Conservation (phyloP, 2,113 vertebrate genomes). For the Chauna torquata region DNA sequence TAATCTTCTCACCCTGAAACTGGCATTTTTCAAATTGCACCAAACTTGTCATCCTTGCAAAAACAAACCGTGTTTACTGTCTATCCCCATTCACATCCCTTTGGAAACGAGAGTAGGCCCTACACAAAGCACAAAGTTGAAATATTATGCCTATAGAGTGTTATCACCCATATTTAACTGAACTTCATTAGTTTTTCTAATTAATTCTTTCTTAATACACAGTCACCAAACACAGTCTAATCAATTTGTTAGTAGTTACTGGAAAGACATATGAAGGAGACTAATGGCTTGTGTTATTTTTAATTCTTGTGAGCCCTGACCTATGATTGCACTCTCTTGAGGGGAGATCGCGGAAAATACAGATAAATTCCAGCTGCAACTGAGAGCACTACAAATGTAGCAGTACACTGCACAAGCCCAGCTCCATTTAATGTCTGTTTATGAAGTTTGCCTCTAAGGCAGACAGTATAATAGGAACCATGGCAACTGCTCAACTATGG, state of each 20-base stretch:
- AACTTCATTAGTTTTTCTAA: not conserved
- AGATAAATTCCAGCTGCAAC: not conserved
- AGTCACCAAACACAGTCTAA: not conserved
- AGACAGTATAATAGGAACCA: conserved; percentile 26
- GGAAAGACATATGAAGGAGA: not conserved
- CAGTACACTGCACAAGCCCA: not conserved
- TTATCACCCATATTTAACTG: not conserved
- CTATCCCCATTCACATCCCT: not conserved
- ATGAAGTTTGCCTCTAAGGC: conserved; percentile 5
- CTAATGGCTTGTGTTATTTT: not conserved
- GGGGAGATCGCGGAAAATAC: not conserved
- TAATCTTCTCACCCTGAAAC: not conserved
- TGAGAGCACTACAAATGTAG: not conserved
- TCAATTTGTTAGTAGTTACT: not conserved
- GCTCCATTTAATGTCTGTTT: not conserved
- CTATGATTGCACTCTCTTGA: not conserved
- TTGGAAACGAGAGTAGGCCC: not conserved
- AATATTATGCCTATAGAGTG: not conserved
- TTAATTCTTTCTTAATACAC: not conserved
- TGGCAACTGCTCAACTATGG: not conserved
- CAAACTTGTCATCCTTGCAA: not conserved
- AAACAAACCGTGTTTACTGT: not conserved
- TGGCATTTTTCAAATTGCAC: not conserved
- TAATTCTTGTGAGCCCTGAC: not conserved
- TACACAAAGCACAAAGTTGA: not conserved